Evolutionary conservation across 2,888 invertebrate species (phyloP).

Genomic region (Strigamia transsilvanica): DNA sequence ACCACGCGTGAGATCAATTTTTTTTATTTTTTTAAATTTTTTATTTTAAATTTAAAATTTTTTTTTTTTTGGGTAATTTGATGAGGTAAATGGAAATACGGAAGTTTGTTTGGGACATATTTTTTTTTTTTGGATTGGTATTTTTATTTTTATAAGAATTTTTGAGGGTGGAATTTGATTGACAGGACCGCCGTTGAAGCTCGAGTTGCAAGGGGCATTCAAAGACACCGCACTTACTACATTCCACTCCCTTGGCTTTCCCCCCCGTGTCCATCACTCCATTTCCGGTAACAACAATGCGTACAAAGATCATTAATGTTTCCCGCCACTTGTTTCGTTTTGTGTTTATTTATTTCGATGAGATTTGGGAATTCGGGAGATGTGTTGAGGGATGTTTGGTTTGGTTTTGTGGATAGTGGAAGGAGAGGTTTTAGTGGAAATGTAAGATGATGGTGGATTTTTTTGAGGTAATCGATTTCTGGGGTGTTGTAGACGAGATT

Average conservation of each 20-base stretch:
- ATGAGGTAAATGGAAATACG: slow-evolving; percentile 28
- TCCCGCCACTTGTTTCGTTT: background rate
- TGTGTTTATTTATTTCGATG: background rate
- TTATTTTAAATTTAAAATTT: too few relatives aligned
- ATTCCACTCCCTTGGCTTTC: slow-evolving; percentile 9
- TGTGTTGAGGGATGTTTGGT: too few relatives aligned
- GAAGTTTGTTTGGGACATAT: slow-evolving; percentile 29
- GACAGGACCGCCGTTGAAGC: slow-evolving; percentile 20
- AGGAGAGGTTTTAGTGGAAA: too few relatives aligned
- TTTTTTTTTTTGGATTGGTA: too few relatives aligned
- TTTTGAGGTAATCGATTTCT: too few relatives aligned
- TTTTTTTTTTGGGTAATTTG: background rate
- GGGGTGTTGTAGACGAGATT: too few relatives aligned
- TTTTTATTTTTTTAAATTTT: background rate
- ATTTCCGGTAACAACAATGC: slow-evolving; percentile 32
- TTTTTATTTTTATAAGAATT: background rate
- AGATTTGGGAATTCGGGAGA: too few relatives aligned
- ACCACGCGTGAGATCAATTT: slow-evolving; percentile 6
- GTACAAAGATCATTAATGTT: slow-evolving; percentile 8
- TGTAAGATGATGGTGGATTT: too few relatives aligned
- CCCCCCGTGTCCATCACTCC: slow-evolving; percentile 7
- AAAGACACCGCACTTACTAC: too few relatives aligned
- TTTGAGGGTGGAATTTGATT: slow-evolving; percentile 35
- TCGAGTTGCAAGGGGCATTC: too few relatives aligned
- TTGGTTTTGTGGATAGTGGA: too few relatives aligned